Percentiles rank a stretch among this genome's conserved stretches.
Conservation (phyloP, 2,113 vertebrate genomes). For the human region DNA sequence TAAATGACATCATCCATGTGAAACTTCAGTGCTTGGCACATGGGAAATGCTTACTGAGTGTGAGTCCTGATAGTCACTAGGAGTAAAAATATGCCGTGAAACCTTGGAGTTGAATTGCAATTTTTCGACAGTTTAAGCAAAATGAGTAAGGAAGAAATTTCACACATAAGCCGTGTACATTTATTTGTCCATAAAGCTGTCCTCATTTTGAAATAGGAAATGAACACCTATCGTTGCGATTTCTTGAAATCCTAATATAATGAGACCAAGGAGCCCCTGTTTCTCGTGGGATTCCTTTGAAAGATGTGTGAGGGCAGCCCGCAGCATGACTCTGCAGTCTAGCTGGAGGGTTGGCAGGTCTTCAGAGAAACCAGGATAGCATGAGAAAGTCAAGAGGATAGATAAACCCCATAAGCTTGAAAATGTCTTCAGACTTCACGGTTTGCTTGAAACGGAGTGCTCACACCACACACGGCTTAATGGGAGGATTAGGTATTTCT, state of each 20-base stretch:
- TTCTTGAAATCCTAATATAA: not conserved
- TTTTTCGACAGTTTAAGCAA: not conserved
- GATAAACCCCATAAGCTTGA: not conserved
- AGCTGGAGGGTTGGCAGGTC: not conserved
- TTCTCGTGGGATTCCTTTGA: not conserved
- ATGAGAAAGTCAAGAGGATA: not conserved
- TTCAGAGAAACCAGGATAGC: not conserved
- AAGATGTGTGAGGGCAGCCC: not conserved
- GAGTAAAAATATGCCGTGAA: not conserved
- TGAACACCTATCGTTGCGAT: not conserved
- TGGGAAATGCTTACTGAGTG: accelerated
- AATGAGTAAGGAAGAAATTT: not conserved
- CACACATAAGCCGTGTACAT: not conserved
- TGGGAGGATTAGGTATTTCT: not conserved
- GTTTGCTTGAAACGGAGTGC: not conserved
- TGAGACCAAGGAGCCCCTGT: not conserved
- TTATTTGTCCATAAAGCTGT: not conserved
- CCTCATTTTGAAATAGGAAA: not conserved
- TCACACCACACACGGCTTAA: accelerated
- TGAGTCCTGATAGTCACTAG: not conserved
- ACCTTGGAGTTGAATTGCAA: not conserved
- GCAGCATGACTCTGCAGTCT: accelerated
- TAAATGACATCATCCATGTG: accelerated
- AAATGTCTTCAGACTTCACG: not conserved
- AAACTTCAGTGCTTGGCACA: accelerated